Conservation (phyloP, 2,888 invertebrate genomes). For the Globia sparganii region DNA sequence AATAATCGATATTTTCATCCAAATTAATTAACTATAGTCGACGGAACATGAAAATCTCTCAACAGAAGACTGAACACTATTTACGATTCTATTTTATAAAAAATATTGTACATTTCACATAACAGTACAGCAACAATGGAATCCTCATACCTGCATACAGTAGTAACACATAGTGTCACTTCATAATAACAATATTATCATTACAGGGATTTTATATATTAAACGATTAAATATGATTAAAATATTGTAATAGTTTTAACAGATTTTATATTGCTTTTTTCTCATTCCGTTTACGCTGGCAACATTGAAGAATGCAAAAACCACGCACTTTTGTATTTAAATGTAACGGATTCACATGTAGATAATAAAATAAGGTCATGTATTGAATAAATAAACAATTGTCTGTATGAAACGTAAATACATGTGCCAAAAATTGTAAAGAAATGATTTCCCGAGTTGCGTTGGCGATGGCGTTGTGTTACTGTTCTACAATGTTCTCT, state of each 20-base stretch:
- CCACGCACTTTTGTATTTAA: slow-evolving; percentile 68
- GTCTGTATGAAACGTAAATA: slow-evolving; percentile 76
- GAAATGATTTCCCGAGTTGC: slow-evolving; percentile 56
- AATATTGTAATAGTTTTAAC: slow-evolving; percentile 87
- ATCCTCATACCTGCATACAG: slow-evolving; percentile 66
- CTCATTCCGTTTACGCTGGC: slow-evolving; percentile 75
- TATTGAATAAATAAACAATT: slow-evolving; percentile 72
- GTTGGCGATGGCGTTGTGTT: slow-evolving; percentile 48
- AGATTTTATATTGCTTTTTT: slow-evolving; percentile 83
- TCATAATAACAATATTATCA: slow-evolving; percentile 89
- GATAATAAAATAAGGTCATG: slow-evolving; percentile 72
- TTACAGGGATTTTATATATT: slow-evolving; percentile 91
- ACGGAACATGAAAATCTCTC: slow-evolving; percentile 78
- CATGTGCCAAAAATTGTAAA: slow-evolving; percentile 84
- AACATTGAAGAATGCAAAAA: slow-evolving; percentile 59
- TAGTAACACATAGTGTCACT: slow-evolving; percentile 80
- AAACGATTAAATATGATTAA: slow-evolving; percentile 86
- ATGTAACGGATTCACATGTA: slow-evolving; percentile 68
- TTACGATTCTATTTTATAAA: slow-evolving; percentile 90
- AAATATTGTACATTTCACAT: slow-evolving; percentile 85
- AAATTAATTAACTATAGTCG: slow-evolving; percentile 71
- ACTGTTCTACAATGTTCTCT: slow-evolving; percentile 40
- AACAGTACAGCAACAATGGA: slow-evolving; percentile 78
- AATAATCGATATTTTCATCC: slow-evolving; percentile 60
- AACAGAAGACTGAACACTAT: slow-evolving; percentile 90